Percentiles rank a stretch among this genome's conserved stretches.
Conservation (phyloP, 2,113 vertebrate genomes). For the Mystacornis crossleyi region DNA sequence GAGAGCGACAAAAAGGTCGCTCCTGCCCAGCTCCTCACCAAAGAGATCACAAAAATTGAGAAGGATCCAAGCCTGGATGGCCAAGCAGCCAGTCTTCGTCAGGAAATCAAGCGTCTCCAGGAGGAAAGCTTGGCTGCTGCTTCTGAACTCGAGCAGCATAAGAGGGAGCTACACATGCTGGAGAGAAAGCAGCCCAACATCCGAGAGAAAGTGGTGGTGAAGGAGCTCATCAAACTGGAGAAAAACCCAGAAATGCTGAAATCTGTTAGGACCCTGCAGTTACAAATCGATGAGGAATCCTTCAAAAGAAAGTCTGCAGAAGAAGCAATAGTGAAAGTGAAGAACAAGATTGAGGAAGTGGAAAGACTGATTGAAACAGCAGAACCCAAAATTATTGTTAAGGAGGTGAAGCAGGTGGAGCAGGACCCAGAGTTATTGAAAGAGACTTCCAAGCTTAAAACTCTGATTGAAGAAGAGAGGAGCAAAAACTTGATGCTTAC, state of each 20-base stretch:
- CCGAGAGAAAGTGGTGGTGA: slow-evolving; percentile 89
- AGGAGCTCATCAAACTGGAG: slow-evolving; percentile 90
- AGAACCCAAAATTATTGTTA: slow-evolving; percentile 90
- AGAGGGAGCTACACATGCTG: slow-evolving; percentile 82
- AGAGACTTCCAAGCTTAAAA: slow-evolving; percentile 78
- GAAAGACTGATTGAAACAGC: slow-evolving; percentile 85
- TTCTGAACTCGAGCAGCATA: slow-evolving; percentile 76
- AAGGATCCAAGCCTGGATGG: slow-evolving; percentile 86
- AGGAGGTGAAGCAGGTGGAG: slow-evolving; percentile 91
- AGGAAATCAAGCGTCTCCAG: slow-evolving; percentile 78
- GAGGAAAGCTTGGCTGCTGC: slow-evolving; percentile 71
- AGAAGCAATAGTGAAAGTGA: slow-evolving; percentile 78
- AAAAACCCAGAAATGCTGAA: slow-evolving; percentile 88
- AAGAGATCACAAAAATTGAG: slow-evolving; percentile 93
- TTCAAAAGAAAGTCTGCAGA: slow-evolving; percentile 74
- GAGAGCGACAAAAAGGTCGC: slow-evolving; percentile 74
- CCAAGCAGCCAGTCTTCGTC: slow-evolving; percentile 78
- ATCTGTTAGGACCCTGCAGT: slow-evolving; percentile 77
- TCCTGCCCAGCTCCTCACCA: slow-evolving; percentile 87
- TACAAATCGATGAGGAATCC: slow-evolving; percentile 81
- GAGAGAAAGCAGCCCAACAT: slow-evolving; percentile 83
- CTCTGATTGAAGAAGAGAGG: slow-evolving; percentile 78
- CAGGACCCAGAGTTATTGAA: slow-evolving; percentile 85
- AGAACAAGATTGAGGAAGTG: slow-evolving; percentile 82
- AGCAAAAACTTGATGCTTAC: slow-evolving; percentile 70